phyloP scores from a whole-genome alignment of 1,140 invertebrate genomes.

The Lasioglossum baleicum region DNA sequence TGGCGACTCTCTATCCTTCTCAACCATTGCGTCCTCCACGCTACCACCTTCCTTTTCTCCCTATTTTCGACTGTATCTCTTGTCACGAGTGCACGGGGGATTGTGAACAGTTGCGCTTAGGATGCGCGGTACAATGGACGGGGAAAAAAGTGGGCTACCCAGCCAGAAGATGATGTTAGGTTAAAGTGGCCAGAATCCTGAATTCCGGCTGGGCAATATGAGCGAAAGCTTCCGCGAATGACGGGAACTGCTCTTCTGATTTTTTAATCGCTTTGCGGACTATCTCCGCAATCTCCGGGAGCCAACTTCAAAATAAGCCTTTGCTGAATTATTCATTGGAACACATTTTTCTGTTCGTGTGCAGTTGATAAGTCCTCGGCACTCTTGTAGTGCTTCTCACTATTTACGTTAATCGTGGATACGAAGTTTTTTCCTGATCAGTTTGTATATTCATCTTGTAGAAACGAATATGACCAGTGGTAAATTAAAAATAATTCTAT shows the following conservation, averaged over 20 bases:
- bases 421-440: too few relatives aligned
- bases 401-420: too few relatives aligned
- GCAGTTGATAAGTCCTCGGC: too few relatives aligned
- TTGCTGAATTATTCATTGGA: too few relatives aligned
- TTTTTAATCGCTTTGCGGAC: background rate
- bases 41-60: background rate
- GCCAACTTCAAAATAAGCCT: too few relatives aligned
- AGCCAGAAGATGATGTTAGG: slow-evolving; percentile 46
- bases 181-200: slow-evolving; percentile 44
- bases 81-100: slow-evolving; percentile 15
- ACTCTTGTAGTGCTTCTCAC: too few relatives aligned
- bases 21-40: background rate
- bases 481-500: too few relatives aligned
- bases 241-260: background rate
- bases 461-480: too few relatives aligned
- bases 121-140: slow-evolving; percentile 43
- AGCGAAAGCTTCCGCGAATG: slow-evolving; percentile 10
- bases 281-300: too few relatives aligned
- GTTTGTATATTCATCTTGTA: too few relatives aligned
- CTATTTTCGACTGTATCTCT: slow-evolving; percentile 23
- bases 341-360: too few relatives aligned
- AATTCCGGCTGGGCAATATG: slow-evolving; percentile 45
- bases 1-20: slow-evolving; percentile 7
- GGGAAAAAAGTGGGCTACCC: slow-evolving; percentile 34
- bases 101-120: slow-evolving; percentile 35